Conservation (phyloP, 92 coral and sea anemone genomes). For the Phenganax marumi region DNA sequence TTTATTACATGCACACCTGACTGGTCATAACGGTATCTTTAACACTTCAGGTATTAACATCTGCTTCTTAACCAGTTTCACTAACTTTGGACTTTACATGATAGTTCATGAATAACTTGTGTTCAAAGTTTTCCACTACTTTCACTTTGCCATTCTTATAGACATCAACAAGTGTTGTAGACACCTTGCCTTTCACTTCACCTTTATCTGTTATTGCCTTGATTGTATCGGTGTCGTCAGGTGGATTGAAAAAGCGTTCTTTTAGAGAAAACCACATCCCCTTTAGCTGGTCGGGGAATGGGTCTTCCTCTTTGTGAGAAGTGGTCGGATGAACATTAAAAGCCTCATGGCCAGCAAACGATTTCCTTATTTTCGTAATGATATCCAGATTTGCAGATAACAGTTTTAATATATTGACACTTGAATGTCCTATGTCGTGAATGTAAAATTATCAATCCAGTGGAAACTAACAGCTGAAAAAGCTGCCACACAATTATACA, state of each 20-base stretch:
- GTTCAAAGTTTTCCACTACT: conserved; percentile 14
- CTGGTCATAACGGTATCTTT: too few relatives aligned
- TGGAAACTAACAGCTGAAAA: neutral
- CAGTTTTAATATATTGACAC: conserved; percentile 22
- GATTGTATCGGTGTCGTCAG: conserved; percentile 1
- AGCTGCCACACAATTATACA: neutral
- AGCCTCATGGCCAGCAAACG: conserved; percentile 31
- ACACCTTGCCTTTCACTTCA: conserved; percentile 34
- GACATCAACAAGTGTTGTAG: conserved; percentile 37
- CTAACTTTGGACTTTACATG: conserved; percentile 17
- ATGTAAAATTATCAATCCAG: neutral
- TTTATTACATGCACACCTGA: too few relatives aligned
- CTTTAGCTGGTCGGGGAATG: conserved; percentile 56
- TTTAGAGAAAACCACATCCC: conserved; percentile 32
- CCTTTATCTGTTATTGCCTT: conserved; percentile 2
- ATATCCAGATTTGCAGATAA: conserved; percentile 32
- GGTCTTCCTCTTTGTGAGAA: conserved; percentile 47
- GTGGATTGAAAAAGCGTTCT: conserved; percentile 43
- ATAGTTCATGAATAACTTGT: conserved; percentile 39
- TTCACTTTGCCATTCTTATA: conserved; percentile 43
- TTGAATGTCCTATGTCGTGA: conserved; percentile 45
- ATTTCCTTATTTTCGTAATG: conserved; percentile 8
- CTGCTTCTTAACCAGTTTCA: conserved; percentile 6
- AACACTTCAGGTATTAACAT: conserved; percentile 1
- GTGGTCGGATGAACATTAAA: conserved; percentile 49